These are phyloP conservation scores for Hexactinellida sp. DNA, from an alignment of 37 sponge, comb jelly and placozoan species.

Conservation along the genomic window DNA sequence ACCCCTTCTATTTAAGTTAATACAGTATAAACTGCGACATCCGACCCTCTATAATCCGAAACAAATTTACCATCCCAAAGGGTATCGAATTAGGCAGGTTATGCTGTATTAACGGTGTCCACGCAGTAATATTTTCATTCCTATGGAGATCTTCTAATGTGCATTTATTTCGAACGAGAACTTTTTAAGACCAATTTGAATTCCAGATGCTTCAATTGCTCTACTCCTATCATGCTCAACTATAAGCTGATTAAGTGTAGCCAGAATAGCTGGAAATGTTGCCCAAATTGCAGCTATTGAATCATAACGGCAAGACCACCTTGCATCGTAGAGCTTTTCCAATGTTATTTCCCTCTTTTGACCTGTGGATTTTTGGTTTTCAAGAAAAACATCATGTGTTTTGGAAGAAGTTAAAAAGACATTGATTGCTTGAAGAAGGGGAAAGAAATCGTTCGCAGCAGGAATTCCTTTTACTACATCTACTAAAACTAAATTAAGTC, in stretches of 20 bases:
- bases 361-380: background rate
- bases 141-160: no score
- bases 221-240: background rate
- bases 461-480: background rate
- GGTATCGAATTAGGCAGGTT: no score
- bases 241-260: background rate
- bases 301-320: background rate
- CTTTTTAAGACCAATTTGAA: no score
- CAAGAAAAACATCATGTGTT: background rate
- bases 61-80: no score
- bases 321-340: background rate
- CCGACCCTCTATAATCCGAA: no score
- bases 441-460: background rate
- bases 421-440: background rate
- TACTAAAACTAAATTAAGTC: background rate
- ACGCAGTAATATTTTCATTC: no score
- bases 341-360: background rate
- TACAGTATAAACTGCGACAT: no score
- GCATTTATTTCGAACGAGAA: no score
- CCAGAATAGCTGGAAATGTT: background rate
- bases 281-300: background rate
- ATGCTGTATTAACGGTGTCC: no score
- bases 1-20: no score
- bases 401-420: background rate
- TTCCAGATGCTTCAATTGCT: background rate